Base-by-base conservation (phyloP, 2,797 vertebrate species). In the Schizopygopsis malacanthus region DNA sequence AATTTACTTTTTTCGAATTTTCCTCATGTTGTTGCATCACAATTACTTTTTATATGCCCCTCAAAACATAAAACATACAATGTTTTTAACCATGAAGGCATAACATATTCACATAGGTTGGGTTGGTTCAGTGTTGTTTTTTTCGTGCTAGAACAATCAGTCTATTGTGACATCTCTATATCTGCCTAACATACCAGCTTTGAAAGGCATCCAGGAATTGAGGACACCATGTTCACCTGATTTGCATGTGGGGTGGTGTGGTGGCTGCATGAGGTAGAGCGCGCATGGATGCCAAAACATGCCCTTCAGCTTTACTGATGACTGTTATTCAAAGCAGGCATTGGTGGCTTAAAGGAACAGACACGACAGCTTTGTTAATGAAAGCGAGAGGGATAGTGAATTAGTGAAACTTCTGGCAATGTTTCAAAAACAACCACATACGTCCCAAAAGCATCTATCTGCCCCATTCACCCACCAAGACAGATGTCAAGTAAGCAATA, bases 311-410 rank as follows among this genome's bases (percentile, higher is more conserved):
- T 43, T 79, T 50, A 67, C 37, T 73, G 33, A 81, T 56, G 90
- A 91, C 91, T 80, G 92, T 92, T 92, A 92, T 92, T 91, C 90
- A 92, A 91, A 92, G 85, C 87, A 88, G 82, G 45, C 70, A 75
- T 41, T 81, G 72, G 75, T 87, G 70, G 61, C 28, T 67, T 82
- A 81, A 50, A 80, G 41, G 43, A 71, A 63, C 50, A 81, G 79
- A 70, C 79, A 81, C 2, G 79, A 4, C 43, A 86, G 63, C 52
- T 71, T 63, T 76, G n/a, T 50, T 41, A 13, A 75, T 72, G 2
- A 85, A 85, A 79, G 80, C 3, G 54, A 81, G 54, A 80, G 71
- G 56, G 12, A 52, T 22, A 10, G 63, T 12, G 41, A 82, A 28
- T 33, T 16, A 59, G 65, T 11, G 39, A 82, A 87, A 75, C 15